Percentiles rank a stretch among this genome's conserved stretches.
These are phyloP conservation scores for Perizoma flavofasciatum DNA, from an alignment of 2,888 invertebrate genomes.

Conservation along the genomic window DNA sequence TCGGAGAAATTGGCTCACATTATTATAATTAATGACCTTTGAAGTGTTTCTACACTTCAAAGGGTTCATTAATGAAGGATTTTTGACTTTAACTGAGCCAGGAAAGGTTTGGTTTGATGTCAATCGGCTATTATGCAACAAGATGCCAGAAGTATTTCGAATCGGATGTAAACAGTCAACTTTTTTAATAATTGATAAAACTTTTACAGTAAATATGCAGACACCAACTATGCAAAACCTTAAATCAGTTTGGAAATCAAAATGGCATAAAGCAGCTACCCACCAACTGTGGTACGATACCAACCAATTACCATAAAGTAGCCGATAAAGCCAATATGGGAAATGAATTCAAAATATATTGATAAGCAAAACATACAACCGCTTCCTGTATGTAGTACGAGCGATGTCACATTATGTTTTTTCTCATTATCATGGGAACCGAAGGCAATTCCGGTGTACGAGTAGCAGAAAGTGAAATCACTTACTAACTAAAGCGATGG, in stretches of 20 bases:
- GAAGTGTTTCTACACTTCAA: neutral
- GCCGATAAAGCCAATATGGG: constrained; percentile 19
- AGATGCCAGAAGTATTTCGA: neutral
- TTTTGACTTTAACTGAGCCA: too few species aligned
- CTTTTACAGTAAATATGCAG: too few species aligned
- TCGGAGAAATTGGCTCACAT: constrained; percentile 11
- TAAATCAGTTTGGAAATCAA: constrained; percentile 11
- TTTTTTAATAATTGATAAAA: too few species aligned
- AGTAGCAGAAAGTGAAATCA: constrained; percentile 59
- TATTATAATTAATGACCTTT: constrained; percentile 6
- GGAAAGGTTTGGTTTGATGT: too few species aligned
- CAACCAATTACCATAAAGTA: constrained; percentile 16
- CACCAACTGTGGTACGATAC: neutral
- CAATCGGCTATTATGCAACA: neutral
- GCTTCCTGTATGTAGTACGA: constrained; percentile 30
- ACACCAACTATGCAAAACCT: neutral
- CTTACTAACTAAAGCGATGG: constrained; percentile 42
- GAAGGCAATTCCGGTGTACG: constrained; percentile 46
- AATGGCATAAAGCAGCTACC: constrained; percentile 1
- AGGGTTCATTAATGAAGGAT: constrained; percentile 1
- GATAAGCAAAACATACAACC: constrained; percentile 18
- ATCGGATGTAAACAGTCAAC: too few species aligned
- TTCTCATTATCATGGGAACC: constrained; percentile 51
- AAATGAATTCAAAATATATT: constrained; percentile 14
- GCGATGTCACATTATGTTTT: constrained; percentile 33